Conservation (phyloP, 1,140 invertebrate species). For the Drosophila ambigua region DNA sequence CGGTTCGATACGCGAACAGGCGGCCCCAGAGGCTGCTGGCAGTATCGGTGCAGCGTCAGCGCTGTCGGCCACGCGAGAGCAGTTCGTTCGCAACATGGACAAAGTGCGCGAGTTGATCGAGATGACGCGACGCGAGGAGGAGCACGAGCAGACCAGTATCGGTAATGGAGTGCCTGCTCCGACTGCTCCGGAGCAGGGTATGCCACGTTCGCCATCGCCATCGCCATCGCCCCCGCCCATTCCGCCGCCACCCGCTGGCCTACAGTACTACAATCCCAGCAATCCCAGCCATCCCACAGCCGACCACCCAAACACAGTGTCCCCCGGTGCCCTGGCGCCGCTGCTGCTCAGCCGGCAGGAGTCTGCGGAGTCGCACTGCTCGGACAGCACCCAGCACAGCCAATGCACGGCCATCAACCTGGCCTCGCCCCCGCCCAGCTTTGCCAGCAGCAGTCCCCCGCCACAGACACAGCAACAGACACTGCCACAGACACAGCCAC, state of each 20-base stretch:
- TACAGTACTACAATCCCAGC: conserved; percentile 22
- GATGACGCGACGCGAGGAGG: conserved; percentile 71
- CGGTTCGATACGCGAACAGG: conserved; percentile 38
- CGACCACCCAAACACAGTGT: conserved; percentile 7
- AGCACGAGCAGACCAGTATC: conserved; percentile 3
- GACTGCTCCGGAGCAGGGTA: neutral
- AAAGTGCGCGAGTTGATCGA: conserved; percentile 78
- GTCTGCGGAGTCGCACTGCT: conserved; percentile 83
- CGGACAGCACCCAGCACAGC: conserved; percentile 84
- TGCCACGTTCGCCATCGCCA: conserved; percentile 58
- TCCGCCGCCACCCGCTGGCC: conserved; percentile 58
- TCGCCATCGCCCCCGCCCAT: conserved; percentile 69
- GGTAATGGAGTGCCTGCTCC: too few relatives aligned
- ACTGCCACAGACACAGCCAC: conserved; percentile 26
- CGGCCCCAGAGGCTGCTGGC: conserved; percentile 1
- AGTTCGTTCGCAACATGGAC: conserved; percentile 72
- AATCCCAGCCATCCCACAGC: neutral
- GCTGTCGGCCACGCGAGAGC: conserved; percentile 74
- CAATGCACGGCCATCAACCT: conserved; percentile 85
- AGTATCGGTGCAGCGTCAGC: conserved; percentile 63
- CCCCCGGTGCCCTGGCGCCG: conserved; percentile 13
- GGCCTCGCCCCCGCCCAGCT: conserved; percentile 68
- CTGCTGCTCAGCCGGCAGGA: conserved; percentile 70
- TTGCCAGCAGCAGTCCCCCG: conserved; percentile 26
- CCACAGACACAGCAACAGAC: conserved; percentile 24